Conservation (phyloP, 2,113 vertebrate genomes). For the Pteropus alecto region DNA sequence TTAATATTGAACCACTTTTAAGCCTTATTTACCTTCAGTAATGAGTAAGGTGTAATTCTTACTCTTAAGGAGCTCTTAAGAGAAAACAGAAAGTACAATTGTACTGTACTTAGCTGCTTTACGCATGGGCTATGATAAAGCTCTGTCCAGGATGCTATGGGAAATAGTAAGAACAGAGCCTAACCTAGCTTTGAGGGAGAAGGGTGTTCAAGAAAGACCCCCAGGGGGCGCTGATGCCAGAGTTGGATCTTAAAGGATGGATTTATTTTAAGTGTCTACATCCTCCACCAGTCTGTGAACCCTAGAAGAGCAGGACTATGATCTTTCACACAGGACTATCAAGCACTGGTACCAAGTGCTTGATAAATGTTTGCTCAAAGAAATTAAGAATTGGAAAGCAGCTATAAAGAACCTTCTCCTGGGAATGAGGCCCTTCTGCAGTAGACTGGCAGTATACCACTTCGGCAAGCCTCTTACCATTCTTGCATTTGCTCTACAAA, state of each 20-base stretch:
- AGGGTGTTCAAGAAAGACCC: not conserved
- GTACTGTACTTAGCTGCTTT: not conserved
- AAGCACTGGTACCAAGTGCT: not conserved
- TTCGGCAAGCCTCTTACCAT: not conserved
- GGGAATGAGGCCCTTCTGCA: not conserved
- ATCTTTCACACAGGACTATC: not conserved
- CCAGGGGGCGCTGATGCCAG: not conserved
- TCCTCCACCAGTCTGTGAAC: not conserved
- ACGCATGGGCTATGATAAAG: not conserved
- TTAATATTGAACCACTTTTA: not conserved
- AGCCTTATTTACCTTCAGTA: not conserved
- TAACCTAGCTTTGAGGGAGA: not conserved
- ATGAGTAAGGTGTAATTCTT: not conserved
- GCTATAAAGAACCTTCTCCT: not conserved
- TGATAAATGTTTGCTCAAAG: not conserved
- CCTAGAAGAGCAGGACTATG: not conserved
- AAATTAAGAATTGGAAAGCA: not conserved
- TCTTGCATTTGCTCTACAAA: not conserved
- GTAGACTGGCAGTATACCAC: fast-evolving
- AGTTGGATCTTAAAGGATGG: not conserved
- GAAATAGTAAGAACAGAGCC: fast-evolving
- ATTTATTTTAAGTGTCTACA: not conserved
- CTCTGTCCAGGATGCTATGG: not conserved
- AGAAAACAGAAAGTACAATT: not conserved
- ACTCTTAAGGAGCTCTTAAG: not conserved